These are phyloP conservation scores for Apamea monoglypha DNA, from an alignment of 2,888 invertebrate genomes.

Conservation along the genomic window DNA sequence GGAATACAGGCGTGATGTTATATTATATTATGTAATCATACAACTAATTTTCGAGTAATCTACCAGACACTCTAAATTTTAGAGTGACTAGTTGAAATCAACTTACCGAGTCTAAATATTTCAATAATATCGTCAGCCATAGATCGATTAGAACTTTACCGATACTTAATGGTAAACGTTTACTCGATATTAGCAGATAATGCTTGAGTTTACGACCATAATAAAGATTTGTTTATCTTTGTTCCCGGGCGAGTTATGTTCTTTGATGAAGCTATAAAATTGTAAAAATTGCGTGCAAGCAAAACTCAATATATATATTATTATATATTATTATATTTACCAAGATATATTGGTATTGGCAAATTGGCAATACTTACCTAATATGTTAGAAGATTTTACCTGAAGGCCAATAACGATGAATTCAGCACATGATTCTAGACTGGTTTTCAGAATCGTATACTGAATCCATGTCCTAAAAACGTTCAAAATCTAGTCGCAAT, in stretches of 20 bases:
- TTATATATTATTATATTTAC: too few species aligned
- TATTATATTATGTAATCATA: background rate
- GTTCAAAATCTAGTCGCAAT: too few species aligned
- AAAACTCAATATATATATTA: background rate
- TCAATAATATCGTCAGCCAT: background rate
- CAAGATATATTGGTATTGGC: background rate
- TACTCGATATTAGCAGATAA: constrained; percentile 29
- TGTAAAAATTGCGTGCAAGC: too few species aligned
- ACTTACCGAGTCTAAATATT: background rate
- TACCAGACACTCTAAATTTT: background rate
- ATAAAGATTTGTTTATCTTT: constrained; percentile 27
- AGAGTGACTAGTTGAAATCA: background rate
- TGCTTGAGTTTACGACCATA: constrained; percentile 22
- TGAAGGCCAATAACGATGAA: too few species aligned
- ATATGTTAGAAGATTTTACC: background rate
- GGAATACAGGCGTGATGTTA: background rate
- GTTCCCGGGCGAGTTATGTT: background rate
- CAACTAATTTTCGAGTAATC: background rate
- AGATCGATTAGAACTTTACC: constrained; percentile 20
- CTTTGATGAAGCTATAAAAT: constrained; percentile 2
- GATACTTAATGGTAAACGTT: constrained; percentile 29
- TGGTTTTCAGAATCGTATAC: too few species aligned
- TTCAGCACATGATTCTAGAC: too few species aligned
- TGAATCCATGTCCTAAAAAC: too few species aligned
- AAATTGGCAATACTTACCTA: background rate